Base-by-base conservation (phyloP, 2,113 vertebrate genomes). In the Triplophysa dalaica region DNA sequence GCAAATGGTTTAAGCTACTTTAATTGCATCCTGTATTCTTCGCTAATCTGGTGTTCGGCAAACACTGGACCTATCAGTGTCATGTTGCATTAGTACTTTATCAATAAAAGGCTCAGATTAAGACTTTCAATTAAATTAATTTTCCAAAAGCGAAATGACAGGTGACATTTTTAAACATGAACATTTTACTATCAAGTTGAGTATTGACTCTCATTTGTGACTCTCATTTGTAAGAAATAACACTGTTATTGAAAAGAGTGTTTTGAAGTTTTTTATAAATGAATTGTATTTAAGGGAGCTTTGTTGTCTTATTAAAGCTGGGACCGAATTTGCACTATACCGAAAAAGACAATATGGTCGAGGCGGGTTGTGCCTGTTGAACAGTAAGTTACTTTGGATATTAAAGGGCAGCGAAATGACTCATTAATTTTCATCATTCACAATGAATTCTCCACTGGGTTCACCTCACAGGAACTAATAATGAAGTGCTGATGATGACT, bases 1-100 rank as follows among this genome's bases (percentile, higher is more conserved):
- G 60, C 65, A 70, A 70, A 66, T 73, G 75, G 54, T 77, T 73
- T 70, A 54, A 77, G 60, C 68, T 79, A 33, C 75, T 74, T 73
- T 67, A 56, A 58, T 77, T 72, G 10, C 45, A 75, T 78, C 52
- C 33, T 64, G 29, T 29, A 52, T 76, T 7, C 45, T 22, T n/a
- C 13, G 26, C 76, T 56, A 50, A 68, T 62, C 45, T 60, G 22
- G 38, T 61, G 48, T 50, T 68, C 9, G 19, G 72, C 54, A 72
- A 69, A 62, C 61, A 62, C 16, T 75, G 12, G 14, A 43, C 16
- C 50, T 52, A 16, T 41, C 2, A 61, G 70, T 1, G 29, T 19
- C n/a, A 21, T 33, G 33, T n/a, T 8, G 11, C 12, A 58, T 74
- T 41, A 43, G 54, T n/a, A 33, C 12, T 16, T 58, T 4, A 43